phyloP scores from a whole-genome alignment of 2,888 invertebrate species.

The Cremastinae sp. region DNA sequence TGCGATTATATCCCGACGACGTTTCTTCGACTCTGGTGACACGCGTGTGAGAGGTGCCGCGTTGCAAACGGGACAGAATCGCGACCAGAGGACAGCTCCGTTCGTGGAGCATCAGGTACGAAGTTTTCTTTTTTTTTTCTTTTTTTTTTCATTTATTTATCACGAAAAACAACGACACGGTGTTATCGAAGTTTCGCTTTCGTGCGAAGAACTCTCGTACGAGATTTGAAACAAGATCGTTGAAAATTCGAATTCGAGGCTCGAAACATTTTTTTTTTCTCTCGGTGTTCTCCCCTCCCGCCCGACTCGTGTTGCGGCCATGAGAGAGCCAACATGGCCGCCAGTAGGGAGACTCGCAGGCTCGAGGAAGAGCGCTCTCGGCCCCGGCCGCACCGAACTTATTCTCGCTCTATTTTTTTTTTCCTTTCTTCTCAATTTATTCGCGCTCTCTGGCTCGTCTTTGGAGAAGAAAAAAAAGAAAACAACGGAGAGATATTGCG shows the following conservation, averaged over 20 bases:
- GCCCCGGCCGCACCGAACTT: conserved; percentile 54
- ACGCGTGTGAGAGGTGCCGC: conserved; percentile 37
- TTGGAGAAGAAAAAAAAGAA: conserved; percentile 2
- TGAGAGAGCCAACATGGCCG: conserved; percentile 71
- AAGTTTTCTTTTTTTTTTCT: conserved; percentile 12
- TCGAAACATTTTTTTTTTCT: neutral
- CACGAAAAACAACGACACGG: too few relatives aligned
- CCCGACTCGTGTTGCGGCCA: conserved; percentile 32
- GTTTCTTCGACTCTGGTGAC: conserved; percentile 22
- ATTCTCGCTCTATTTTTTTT: conserved; percentile 29
- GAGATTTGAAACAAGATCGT: neutral
- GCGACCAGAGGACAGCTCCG: conserved; percentile 67
- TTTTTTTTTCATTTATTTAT: too few relatives aligned
- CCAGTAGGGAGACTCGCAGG: conserved; percentile 52
- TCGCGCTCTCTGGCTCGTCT: conserved; percentile 1
- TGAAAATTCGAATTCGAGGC: neutral
- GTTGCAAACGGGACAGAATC: conserved; percentile 4
- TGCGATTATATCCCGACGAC: neutral
- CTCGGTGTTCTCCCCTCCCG: conserved; percentile 18
- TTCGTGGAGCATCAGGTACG: conserved; percentile 73
- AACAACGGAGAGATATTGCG: neutral
- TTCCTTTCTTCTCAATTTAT: conserved; percentile 52
- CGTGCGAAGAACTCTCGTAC: too few relatives aligned
- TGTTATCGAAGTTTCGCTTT: neutral
- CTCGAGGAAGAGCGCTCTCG: conserved; percentile 30